Evolutionary conservation across 2,113 vertebrate species (phyloP), one percentile per base, ranked within the genome.

Genomic region (Empidonax alnorum): DNA sequence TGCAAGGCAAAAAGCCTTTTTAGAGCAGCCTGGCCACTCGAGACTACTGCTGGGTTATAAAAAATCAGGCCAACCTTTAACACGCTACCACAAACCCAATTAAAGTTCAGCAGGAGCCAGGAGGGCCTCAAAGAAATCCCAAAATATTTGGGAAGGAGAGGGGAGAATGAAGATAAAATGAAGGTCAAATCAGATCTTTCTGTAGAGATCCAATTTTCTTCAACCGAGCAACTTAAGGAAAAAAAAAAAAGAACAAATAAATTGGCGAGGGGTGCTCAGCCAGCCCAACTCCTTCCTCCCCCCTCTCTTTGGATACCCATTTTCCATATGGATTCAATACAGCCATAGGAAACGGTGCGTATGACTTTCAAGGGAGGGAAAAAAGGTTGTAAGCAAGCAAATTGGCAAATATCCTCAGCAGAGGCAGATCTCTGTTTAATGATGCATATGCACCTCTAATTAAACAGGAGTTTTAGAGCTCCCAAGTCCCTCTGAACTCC

Each of bases 11-110:
- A 87, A 68, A 88, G 95, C 92, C 92, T 94, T 96, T 94, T 76
- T 71, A 94, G 91, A 92, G 94, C 95, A 94, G 95, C 89, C 89
- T 91, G 94, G 91, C 92, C 91, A 93, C 84, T 66, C 0, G 77
- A 92, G 85, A 96, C 94, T 91, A 93, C 88, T 95, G 93, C 84
- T 94, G 85, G 90, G 82, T 93, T 87, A 82, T 58, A 81, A 76
- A 93, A 92, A 97, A 97, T 94, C 89, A 95, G 95, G 91, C 89
- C 95, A 97, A 95, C 93, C 84, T 96, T 96, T 91, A 94, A 89
- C 92, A 95, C 94, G 90, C 72, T 81, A 94, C 82, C 89, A 91
- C 90, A 96, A 96, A 95, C 89, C 90, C 90, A 93, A 95, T 93
- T 95, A 96, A 73, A 91, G 65, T 96, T 84, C 55, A 96, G 84